Evolutionary conservation across 2,888 invertebrate genomes (phyloP).

Genomic region (Troides aeacus): DNA sequence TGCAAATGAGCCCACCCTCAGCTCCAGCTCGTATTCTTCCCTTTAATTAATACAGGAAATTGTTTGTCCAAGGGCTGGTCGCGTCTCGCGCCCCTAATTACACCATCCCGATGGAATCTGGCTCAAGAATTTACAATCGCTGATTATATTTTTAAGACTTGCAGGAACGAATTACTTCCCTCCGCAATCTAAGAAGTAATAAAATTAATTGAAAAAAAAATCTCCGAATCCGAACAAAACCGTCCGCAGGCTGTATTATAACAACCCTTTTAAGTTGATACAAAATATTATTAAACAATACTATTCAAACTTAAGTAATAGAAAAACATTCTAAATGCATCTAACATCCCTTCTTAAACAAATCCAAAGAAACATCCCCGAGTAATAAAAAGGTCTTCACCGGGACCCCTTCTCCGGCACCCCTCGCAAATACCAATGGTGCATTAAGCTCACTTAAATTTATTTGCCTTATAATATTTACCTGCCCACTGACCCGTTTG

Average conservation of each 20-base stretch:
- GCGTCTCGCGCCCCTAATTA: slow-evolving; percentile 56
- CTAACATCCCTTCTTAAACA: slow-evolving; percentile 14
- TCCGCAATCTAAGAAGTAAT: no score
- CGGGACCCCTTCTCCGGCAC: slow-evolving; percentile 36
- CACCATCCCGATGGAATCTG: slow-evolving; percentile 51
- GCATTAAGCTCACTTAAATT: slow-evolving; percentile 74
- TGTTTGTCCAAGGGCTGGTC: slow-evolving; percentile 64
- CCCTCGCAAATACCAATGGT: slow-evolving; percentile 62
- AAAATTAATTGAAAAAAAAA: no score
- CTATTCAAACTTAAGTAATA: slow-evolving; percentile 1
- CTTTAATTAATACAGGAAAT: slow-evolving; percentile 71
- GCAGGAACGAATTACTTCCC: no score
- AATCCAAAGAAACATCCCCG: slow-evolving; percentile 13
- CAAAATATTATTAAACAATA: neutral
- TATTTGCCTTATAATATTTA: slow-evolving; percentile 76
- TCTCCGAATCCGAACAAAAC: no score
- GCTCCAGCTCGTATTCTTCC: slow-evolving; percentile 41
- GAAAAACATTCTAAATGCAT: neutral
- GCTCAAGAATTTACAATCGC: slow-evolving; percentile 48
- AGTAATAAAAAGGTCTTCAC: slow-evolving; percentile 27
- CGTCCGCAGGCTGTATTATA: no score
- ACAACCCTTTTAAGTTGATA: no score
- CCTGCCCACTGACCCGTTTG: slow-evolving; percentile 75
- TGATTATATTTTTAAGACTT: slow-evolving; percentile 36
- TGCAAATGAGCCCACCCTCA: slow-evolving; percentile 61